phyloP scores from a whole-genome alignment of 2,113 vertebrate species.

The Sylvicapra grimmia region DNA sequence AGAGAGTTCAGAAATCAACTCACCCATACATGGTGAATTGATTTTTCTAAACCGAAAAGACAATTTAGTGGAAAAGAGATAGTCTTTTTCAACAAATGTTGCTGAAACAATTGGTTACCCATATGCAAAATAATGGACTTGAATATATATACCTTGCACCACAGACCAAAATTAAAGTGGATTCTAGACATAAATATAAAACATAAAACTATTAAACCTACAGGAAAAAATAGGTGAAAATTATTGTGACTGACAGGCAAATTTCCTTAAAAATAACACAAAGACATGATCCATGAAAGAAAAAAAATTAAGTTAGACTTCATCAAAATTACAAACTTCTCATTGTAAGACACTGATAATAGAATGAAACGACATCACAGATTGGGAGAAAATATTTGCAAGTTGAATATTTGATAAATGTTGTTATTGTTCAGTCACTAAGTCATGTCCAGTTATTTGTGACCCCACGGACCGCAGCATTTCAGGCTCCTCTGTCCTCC shows the following conservation, averaged over 20 bases:
- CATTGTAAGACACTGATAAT: not conserved
- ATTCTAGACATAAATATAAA: not conserved
- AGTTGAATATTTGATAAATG: not conserved
- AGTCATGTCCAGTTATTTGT: not conserved
- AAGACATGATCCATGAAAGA: not conserved
- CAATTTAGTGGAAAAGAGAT: not conserved
- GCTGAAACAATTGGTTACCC: not conserved
- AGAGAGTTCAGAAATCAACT: not conserved
- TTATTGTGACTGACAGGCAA: not conserved
- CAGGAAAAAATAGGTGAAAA: not conserved
- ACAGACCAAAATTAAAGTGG: not conserved
- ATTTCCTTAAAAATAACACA: not conserved
- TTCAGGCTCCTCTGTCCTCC: not conserved
- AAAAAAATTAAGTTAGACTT: not conserved
- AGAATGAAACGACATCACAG: not conserved
- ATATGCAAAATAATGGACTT: not conserved
- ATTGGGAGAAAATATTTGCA: not conserved
- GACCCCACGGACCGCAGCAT: not conserved
- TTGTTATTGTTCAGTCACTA: not conserved
- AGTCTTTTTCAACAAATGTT: not conserved
- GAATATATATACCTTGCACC: not conserved
- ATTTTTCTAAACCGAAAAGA: not conserved
- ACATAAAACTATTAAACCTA: not conserved
- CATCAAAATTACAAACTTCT: not conserved
- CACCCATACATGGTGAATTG: not conserved